Evolutionary conservation across 2,888 invertebrate genomes (phyloP), one percentile per base, ranked within the genome.

Genomic region (Amblyteles armatorius): DNA sequence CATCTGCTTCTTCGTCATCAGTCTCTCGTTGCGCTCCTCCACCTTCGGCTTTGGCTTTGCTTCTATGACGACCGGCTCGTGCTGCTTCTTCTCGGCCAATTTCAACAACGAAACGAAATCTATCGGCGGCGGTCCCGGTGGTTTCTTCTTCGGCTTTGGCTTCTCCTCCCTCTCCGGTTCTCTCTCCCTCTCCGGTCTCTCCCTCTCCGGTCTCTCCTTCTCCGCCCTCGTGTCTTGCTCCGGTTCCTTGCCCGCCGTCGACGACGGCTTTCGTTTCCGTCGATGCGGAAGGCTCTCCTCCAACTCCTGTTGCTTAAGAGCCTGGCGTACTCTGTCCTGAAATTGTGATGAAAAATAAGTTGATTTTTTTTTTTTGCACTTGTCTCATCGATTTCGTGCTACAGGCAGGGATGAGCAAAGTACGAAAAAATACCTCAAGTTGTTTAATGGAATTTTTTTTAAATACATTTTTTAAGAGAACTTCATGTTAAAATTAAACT

Each of bases 1-100:
- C 90, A 95, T 97, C 91, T 98, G 98, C 88, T 96, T 97, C 88
- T 97, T 97, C 0, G 98, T 98, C 95, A 98, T 96, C 13, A 96
- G 94, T 63, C 97, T 95, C 87, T 97, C 97, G 0, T 60, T 60
- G 33, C 95, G 95, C 82, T 96, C 92, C 87, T 95, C 94, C 73
- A 94, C 91, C 85, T 94, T 94, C 52, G 91, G 91, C 78, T 93
- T 94, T 22, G 89, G 89, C 90, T 95, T 95, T 29, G 94, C 92
- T 87, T 96, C 95, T 81, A 96, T 93, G 40, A 96, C 95, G 1
- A 98, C 92, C 0, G 98, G 98, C 91, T 98, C 97, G 92, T 96
- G 95, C 87, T 98, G 98, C 91, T 98, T 98, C 91, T 97, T 96
- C 88, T 97, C 97, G 0, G 98, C 98, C 7, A 98, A 94, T 94